Conservation (phyloP, 2,888 invertebrate genomes). For the Dromius quadrimaculatus region DNA sequence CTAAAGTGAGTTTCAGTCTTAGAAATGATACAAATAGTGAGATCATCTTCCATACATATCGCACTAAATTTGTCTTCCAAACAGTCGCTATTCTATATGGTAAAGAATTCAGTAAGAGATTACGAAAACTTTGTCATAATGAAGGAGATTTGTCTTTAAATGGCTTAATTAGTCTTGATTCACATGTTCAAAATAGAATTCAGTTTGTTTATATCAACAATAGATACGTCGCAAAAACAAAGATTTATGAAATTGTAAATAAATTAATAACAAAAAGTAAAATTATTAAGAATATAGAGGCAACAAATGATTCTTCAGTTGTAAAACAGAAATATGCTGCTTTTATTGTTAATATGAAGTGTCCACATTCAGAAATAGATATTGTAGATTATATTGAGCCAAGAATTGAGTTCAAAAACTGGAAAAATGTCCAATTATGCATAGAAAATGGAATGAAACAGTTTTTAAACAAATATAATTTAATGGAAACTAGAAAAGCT, state of each 20-base stretch:
- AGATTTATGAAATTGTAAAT: conserved; percentile 67
- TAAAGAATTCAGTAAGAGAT: conserved; percentile 62
- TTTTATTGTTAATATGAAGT: conserved; percentile 70
- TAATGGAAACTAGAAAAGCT: conserved; percentile 61
- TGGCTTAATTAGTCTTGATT: conserved; percentile 71
- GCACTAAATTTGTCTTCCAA: conserved; percentile 69
- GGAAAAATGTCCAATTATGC: conserved; percentile 65
- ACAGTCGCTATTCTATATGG: conserved; percentile 69
- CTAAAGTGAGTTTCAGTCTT: conserved; percentile 75
- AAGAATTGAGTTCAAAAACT: conserved; percentile 69
- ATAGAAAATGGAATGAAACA: conserved; percentile 63
- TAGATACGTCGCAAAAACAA: conserved; percentile 69
- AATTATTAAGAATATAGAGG: conserved; percentile 45
- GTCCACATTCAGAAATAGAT: conserved; percentile 68
- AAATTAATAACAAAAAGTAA: conserved; percentile 61
- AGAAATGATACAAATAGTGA: conserved; percentile 74
- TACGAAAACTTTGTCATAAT: conserved; percentile 64
- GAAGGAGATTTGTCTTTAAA: conserved; percentile 68
- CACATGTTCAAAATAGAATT: conserved; percentile 65
- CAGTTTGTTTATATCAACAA: conserved; percentile 79
- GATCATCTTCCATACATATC: conserved; percentile 72
- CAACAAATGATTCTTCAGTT: conserved; percentile 7
- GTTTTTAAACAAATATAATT: conserved; percentile 62
- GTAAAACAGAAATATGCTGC: conserved; percentile 62
- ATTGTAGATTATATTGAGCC: conserved; percentile 68